These are phyloP conservation scores for Pseudochirops corinnae DNA, from an alignment of 2,797 vertebrate genomes.

Conservation along the genomic window DNA sequence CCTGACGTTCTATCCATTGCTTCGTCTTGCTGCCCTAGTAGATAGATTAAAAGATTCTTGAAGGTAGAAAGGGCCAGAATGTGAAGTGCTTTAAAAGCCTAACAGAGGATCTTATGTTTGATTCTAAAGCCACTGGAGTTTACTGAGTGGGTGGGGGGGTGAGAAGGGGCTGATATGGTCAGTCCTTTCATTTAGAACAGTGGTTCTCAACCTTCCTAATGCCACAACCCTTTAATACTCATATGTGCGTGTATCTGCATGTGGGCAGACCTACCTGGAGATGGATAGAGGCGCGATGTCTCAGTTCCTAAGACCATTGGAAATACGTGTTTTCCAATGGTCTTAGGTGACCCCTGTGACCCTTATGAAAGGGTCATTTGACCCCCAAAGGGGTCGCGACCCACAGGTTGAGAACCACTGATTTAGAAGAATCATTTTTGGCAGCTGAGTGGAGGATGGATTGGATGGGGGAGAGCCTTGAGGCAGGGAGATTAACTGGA, in stretches of 20 bases:
- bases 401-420: too few species aligned
- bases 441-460: neutral
- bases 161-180: neutral
- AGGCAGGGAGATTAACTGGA: neutral
- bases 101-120: neutral
- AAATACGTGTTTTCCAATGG: too few species aligned
- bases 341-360: too few species aligned
- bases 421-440: neutral
- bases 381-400: too few species aligned
- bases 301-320: too few species aligned
- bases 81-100: neutral
- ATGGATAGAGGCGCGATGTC: too few species aligned
- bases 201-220: too few species aligned
- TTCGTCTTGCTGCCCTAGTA: neutral
- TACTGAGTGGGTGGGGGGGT: neutral
- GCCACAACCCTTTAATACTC: too few species aligned
- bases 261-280: too few species aligned
- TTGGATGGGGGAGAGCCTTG: neutral
- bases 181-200: neutral
- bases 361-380: too few species aligned
- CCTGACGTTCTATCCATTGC: too few species aligned
- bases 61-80: neutral
- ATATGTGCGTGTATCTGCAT: too few species aligned
- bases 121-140: neutral
- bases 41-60: neutral